A percentile compares a stretch with the other conserved stretches of the same genome.
Evolutionary conservation across 2,113 vertebrate species (phyloP).

Genomic region (Mus musculus): DNA sequence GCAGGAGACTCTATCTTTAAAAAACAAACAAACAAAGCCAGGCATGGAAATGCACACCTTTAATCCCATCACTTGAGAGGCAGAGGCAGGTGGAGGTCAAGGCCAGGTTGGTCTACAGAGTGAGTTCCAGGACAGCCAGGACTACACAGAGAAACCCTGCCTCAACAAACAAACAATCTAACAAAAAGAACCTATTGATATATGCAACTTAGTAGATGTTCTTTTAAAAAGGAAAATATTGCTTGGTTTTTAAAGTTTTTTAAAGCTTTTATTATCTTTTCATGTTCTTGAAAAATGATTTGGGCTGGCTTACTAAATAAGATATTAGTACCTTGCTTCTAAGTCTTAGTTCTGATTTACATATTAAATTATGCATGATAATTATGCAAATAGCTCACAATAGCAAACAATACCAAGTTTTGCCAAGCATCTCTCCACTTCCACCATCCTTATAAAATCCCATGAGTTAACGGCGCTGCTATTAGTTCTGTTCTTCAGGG

Average conservation of each 20-base stretch:
- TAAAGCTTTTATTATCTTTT: conserved; percentile 12
- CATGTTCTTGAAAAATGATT: conserved; percentile 15
- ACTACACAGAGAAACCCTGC: too few relatives aligned
- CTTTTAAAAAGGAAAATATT: conserved; percentile 5
- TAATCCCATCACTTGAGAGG: too few relatives aligned
- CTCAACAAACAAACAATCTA: neutral
- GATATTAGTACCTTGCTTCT: conserved; percentile 40
- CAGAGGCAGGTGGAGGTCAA: too few relatives aligned
- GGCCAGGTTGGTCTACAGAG: too few relatives aligned
- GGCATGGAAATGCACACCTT: too few relatives aligned
- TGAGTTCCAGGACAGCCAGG: too few relatives aligned
- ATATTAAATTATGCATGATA: conserved; percentile 39
- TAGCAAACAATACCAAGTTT: neutral
- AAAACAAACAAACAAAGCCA: neutral
- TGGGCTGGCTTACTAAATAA: neutral
- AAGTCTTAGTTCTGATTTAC: conserved; percentile 19
- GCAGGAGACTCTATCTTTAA: neutral
- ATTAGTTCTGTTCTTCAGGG: neutral
- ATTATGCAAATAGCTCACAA: neutral
- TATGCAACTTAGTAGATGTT: conserved; percentile 13
- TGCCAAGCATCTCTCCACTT: conserved; percentile 12
- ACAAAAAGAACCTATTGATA: neutral
- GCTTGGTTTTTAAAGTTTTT: neutral
- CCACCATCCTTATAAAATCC: neutral
- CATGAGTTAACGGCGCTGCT: neutral